Evolutionary conservation across 2,113 vertebrate genomes (phyloP), one percentile per base, ranked within the genome.

Genomic region (Paedocypris sp.): DNA sequence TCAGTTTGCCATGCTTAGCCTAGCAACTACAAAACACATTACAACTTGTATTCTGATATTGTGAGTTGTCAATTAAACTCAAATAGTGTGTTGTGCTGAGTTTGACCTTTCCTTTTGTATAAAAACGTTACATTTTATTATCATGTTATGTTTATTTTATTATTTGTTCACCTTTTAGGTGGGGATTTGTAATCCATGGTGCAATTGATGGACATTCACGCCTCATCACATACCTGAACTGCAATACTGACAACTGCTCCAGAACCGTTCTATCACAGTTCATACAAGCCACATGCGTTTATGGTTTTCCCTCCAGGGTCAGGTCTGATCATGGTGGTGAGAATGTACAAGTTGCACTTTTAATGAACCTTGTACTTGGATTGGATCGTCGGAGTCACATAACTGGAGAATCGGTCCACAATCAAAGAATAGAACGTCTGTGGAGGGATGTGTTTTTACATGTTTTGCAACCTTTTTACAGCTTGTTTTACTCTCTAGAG

Each of bases 251-350:
- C 42, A 64, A 64, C 22, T 31, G 38, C 46, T 23, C 49, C 59
- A 62, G 20, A 2, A 39, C 33, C 6, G 59, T 62, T 7, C 33
- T 38, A 15, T 51, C 60, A 31, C 47, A 63, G 36, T 52, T 63
- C 45, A 16, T 43, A 7, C 50, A 63, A 45, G 64, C 64, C 5
- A 66, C 54, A 41, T 52, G 36, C 11, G 36, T 43, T 22, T 67
- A 62, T 53, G 29, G 26, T 8, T 20, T 62, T 25, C 38, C 57
- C 25, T 67, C 58, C 10, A 62, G 65, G 51, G 58, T 47, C 41
- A 62, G 58, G 38, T 67, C 57, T 19, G 65, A 67, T 29, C 19
- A 63, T 12, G 43, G 66, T 23, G 60, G 51, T 33, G 66, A 68
- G 9, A 62, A 68, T 29, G 5, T 46, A 5, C 23, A 35, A 22